Percentiles rank a stretch among this genome's conserved stretches.
Evolutionary conservation across 2,113 vertebrate genomes (phyloP).

Genomic region (Xenopus tropicalis): UCB_Xtro_10.0 CM004446.2:69314001-69314500

Average conservation of each 20-base stretch:
- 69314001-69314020: too few species aligned
- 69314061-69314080: too few species aligned
- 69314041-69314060: too few species aligned
- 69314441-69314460: too few species aligned
- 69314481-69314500: too few species aligned
- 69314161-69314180: slow-evolving; percentile 74
- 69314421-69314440: too few species aligned
- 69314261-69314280: slow-evolving; percentile 69
- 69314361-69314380: not conserved
- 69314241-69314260: slow-evolving; percentile 79
- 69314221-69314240: slow-evolving; percentile 74
- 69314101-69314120: slow-evolving; percentile 54
- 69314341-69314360: not conserved
- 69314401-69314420: too few species aligned
- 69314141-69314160: slow-evolving; percentile 50
- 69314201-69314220: slow-evolving; percentile 69
- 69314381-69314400: not conserved
- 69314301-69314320: slow-evolving; percentile 66
- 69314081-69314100: too few species aligned
- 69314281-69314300: slow-evolving; percentile 55
- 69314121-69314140: slow-evolving; percentile 65
- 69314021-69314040: too few species aligned
- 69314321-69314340: too few species aligned
- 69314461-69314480: too few species aligned
- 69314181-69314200: slow-evolving; percentile 74